Evolutionary conservation across 2,888 invertebrate genomes (phyloP).

Genomic region (Xestia rhomboidea): DNA sequence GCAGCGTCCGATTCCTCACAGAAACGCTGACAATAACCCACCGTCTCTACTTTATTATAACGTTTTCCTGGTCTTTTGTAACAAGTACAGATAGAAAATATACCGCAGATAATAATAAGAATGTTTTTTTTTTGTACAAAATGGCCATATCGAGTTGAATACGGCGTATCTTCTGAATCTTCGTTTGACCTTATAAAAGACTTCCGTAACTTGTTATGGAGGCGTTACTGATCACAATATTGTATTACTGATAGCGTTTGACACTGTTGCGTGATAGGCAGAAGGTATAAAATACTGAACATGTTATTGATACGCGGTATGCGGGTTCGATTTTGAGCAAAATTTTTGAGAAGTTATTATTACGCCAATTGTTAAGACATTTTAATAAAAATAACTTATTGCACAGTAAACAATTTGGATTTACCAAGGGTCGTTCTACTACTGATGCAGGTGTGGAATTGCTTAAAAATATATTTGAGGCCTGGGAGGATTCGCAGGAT

Average conservation of each 20-base stretch:
- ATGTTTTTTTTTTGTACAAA: constrained; percentile 40
- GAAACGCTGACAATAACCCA: constrained; percentile 48
- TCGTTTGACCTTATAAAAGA: constrained; percentile 48
- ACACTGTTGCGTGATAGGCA: neutral
- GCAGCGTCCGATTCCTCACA: constrained; percentile 19
- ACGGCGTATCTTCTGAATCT: constrained; percentile 43
- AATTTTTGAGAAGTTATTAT: too few species aligned
- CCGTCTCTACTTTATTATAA: constrained; percentile 44
- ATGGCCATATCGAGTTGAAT: constrained; percentile 31
- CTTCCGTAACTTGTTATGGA: constrained; percentile 51
- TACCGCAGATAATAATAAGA: constrained; percentile 38
- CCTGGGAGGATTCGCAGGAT: too few species aligned
- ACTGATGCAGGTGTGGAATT: too few species aligned
- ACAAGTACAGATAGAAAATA: constrained; percentile 44
- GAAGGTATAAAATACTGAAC: constrained; percentile 19
- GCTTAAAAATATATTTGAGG: too few species aligned
- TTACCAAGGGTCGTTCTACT: too few species aligned
- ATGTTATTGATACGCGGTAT: too few species aligned
- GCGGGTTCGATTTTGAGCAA: too few species aligned
- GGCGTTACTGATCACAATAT: constrained; percentile 54
- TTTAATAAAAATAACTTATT: too few species aligned
- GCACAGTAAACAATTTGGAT: too few species aligned
- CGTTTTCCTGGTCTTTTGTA: constrained; percentile 56
- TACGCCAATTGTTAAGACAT: neutral
- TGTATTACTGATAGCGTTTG: constrained; percentile 34